phyloP scores from a whole-genome alignment of 2,888 invertebrate species.

The Ormyrus thymus region DNA sequence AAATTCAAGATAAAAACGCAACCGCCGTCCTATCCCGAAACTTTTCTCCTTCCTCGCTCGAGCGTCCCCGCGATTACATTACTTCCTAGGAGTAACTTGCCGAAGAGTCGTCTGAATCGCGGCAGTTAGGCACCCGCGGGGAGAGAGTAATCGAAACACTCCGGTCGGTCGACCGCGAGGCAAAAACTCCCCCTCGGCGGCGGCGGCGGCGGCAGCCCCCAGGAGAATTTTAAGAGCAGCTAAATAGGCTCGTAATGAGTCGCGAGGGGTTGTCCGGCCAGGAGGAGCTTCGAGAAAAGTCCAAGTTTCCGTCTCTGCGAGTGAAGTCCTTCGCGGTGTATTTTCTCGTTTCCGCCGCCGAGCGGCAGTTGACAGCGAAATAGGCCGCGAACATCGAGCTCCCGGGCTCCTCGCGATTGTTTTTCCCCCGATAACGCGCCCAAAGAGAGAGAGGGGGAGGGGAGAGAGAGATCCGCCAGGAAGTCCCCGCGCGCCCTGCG shows the following conservation, averaged over 20 bases:
- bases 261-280: conserved; percentile 30
- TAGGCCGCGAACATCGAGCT: neutral
- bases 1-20: too few species aligned
- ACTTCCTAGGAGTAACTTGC: too few species aligned
- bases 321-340: conserved; percentile 46
- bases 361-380: conserved; percentile 55
- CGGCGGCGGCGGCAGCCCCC: neutral
- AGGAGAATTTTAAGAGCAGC: conserved; percentile 23
- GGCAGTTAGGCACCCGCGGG: too few species aligned
- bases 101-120: too few species aligned
- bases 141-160: too few species aligned
- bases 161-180: too few species aligned
- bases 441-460: too few species aligned
- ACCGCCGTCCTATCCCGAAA: too few species aligned
- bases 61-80: too few species aligned
- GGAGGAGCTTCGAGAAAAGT: conserved; percentile 10
- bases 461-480: conserved; percentile 15
- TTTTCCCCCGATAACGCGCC: conserved; percentile 59
- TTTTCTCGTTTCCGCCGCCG: conserved; percentile 56
- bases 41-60: too few species aligned
- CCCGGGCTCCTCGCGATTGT: conserved; percentile 54
- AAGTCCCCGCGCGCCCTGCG: conserved; percentile 49
- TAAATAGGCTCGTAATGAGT: conserved; percentile 51
- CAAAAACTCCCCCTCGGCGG: too few species aligned
- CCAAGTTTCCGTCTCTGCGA: conserved; percentile 12